Percentiles rank a stretch among this genome's conserved stretches.
These are phyloP conservation scores for Spheniscus humboldti DNA, from an alignment of 2,797 vertebrate genomes.

Conservation along the genomic window DNA sequence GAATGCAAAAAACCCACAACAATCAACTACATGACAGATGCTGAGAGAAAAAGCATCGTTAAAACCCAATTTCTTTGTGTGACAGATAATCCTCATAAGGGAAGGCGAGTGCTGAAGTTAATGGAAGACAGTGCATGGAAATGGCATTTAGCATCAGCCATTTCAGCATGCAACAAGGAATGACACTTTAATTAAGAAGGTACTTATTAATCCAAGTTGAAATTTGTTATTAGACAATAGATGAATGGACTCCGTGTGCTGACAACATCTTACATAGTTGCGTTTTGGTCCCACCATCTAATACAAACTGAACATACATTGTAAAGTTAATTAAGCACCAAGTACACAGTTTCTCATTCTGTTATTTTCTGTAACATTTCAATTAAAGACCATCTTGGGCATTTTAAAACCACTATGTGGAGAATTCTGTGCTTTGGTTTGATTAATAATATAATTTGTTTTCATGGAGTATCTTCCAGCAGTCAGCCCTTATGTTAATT, in stretches of 20 bases:
- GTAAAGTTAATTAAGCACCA: conserved; percentile 29
- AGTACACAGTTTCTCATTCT: not conserved
- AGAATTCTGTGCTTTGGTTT: not conserved
- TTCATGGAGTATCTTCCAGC: not conserved
- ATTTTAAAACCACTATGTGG: conserved; percentile 4
- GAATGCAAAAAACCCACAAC: not conserved
- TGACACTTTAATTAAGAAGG: not conserved
- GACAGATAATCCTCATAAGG: not conserved
- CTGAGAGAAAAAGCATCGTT: not conserved
- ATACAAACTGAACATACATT: not conserved
- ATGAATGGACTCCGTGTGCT: not conserved
- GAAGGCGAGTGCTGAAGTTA: not conserved
- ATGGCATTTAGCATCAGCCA: not conserved
- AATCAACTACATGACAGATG: not conserved
- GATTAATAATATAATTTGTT: conserved; percentile 38
- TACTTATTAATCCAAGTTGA: not conserved
- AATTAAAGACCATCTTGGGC: conserved; percentile 24
- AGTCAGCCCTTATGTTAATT: not conserved
- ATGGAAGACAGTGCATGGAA: not conserved
- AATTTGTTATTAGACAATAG: not conserved
- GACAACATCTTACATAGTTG: not conserved
- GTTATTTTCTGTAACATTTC: conserved; percentile 34
- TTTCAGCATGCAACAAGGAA: not conserved
- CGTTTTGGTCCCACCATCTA: not conserved
- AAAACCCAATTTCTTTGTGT: not conserved